Conservation (phyloP, 2,113 vertebrate genomes). For the Dicaeum eximium region DNA sequence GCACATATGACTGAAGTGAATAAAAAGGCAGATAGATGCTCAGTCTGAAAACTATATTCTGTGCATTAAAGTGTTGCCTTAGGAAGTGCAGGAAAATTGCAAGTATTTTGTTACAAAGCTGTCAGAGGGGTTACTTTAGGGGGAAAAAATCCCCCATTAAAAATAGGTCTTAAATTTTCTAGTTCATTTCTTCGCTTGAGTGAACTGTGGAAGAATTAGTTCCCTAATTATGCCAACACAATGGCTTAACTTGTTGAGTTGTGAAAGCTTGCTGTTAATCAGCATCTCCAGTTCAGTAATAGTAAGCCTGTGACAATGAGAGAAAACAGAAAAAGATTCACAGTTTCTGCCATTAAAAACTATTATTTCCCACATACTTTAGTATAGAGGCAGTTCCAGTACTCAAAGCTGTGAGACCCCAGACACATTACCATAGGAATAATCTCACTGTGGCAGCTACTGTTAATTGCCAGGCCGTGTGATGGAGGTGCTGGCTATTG, state of each 20-base stretch:
- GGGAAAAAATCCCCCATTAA: background rate
- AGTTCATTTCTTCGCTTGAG: background rate
- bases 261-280: background rate
- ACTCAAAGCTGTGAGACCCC: background rate
- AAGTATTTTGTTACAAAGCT: background rate
- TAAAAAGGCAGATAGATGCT: background rate
- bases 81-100: background rate
- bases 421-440: background rate
- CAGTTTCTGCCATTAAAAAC: background rate
- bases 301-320: background rate
- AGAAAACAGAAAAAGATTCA: slow-evolving; percentile 1
- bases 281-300: slow-evolving; percentile 3
- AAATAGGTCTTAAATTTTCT: slow-evolving; percentile 40
- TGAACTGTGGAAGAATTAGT: slow-evolving; percentile 27
- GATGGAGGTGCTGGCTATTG: background rate
- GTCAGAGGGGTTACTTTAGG: background rate
- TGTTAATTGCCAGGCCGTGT: background rate
- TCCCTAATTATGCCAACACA: slow-evolving; percentile 33
- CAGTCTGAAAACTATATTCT: background rate
- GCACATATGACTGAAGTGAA: background rate
- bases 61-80: background rate
- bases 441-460: background rate
- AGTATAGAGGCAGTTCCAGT: background rate
- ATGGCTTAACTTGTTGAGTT: slow-evolving; percentile 32
- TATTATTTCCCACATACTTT: background rate